Percentiles rank a stretch among this genome's conserved stretches.
Conservation (phyloP, 1,140 invertebrate species). For the Caligus rogercresseyi region DNA sequence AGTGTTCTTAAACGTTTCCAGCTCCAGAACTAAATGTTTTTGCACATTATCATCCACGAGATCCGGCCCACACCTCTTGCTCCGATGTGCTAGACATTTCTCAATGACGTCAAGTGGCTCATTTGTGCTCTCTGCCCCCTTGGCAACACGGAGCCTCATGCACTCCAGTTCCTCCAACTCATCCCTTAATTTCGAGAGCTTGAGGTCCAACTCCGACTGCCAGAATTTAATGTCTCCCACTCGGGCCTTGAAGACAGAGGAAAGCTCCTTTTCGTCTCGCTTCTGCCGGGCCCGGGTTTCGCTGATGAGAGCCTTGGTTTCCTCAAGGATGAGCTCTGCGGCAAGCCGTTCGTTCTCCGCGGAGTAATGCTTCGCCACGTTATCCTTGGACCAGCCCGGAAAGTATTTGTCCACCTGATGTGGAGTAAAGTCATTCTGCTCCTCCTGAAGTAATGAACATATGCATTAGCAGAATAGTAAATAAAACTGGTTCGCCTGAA, state of each 20-base stretch:
- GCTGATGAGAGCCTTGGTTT: slow-evolving; percentile 7
- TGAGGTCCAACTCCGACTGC: slow-evolving; percentile 13
- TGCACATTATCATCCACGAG: slow-evolving; percentile 7
- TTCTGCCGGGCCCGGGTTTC: not conserved
- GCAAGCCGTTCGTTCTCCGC: slow-evolving; percentile 15
- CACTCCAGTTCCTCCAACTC: slow-evolving; percentile 13
- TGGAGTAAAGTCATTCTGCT: not conserved
- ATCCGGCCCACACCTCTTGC: not conserved
- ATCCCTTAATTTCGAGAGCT: not conserved
- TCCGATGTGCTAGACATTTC: not conserved
- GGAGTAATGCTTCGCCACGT: not conserved
- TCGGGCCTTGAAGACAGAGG: not conserved
- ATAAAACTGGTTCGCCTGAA: too few species aligned
- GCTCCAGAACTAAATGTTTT: slow-evolving; percentile 4
- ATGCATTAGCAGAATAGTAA: too few species aligned
- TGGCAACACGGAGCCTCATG: not conserved
- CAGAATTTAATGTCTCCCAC: slow-evolving; percentile 14
- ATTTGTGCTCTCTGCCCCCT: not conserved
- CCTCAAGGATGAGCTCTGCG: slow-evolving; percentile 11
- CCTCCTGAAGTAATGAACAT: too few species aligned
- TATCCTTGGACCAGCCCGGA: slow-evolving; percentile 4
- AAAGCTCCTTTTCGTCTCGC: slow-evolving; percentile 11
- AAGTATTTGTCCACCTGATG: slow-evolving; percentile 9
- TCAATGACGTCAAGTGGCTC: slow-evolving; percentile 1
- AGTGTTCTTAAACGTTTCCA: slow-evolving; percentile 2